Conservation (phyloP, 2,888 invertebrate genomes). For the Synanthedon andrenaeformis region DNA sequence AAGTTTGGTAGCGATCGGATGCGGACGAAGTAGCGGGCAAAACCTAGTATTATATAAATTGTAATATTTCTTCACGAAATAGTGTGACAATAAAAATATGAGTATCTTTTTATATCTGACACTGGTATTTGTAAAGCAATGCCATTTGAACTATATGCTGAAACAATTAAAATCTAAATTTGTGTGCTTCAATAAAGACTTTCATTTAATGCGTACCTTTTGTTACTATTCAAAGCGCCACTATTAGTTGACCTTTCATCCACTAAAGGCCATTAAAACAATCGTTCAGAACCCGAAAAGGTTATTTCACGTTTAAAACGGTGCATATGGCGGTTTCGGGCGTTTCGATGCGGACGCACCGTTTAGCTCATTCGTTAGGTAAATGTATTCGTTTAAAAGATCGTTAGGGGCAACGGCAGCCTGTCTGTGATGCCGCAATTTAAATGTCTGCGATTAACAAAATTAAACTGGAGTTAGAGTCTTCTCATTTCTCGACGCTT, state of each 20-base stretch:
- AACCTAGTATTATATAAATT: too few species aligned
- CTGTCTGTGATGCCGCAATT: slow-evolving; percentile 21
- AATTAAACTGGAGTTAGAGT: slow-evolving; percentile 24
- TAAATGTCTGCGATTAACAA: slow-evolving; percentile 28
- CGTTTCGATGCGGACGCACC: background rate
- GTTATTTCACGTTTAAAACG: background rate
- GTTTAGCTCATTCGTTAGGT: slow-evolving; percentile 2
- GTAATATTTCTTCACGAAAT: too few species aligned
- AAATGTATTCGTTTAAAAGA: slow-evolving; percentile 17
- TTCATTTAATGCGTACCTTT: too few species aligned
- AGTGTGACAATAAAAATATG: too few species aligned
- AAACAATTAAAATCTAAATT: too few species aligned
- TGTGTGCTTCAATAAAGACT: too few species aligned
- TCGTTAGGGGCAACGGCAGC: slow-evolving; percentile 22
- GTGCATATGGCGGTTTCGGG: background rate
- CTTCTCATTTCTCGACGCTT: slow-evolving; percentile 11
- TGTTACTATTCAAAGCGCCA: too few species aligned
- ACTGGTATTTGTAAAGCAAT: too few species aligned
- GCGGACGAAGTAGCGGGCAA: too few species aligned
- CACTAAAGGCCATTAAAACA: background rate
- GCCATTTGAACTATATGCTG: too few species aligned
- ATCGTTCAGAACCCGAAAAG: background rate
- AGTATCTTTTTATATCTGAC: too few species aligned
- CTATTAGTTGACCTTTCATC: background rate
- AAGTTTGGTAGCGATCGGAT: too few species aligned